Conservation (phyloP, 2,797 vertebrate genomes). For the Cercopithecus neglectus region DNA sequence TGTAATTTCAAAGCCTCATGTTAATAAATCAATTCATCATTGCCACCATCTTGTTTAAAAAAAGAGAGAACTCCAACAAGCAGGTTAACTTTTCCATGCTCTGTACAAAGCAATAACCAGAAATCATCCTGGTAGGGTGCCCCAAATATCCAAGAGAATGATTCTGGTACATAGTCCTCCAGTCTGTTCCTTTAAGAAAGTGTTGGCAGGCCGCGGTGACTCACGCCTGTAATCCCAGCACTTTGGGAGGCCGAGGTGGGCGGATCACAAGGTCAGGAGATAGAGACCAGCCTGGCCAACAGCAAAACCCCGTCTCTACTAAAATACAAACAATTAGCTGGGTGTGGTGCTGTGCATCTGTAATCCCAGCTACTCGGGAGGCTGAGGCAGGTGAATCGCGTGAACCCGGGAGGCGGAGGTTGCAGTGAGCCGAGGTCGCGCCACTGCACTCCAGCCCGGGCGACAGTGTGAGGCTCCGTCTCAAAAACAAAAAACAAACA, state of each 20-base stretch:
- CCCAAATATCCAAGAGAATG: not conserved
- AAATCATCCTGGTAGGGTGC: not conserved
- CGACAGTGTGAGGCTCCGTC: too few relatives aligned
- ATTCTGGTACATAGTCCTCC: not conserved
- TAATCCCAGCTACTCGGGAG: too few relatives aligned
- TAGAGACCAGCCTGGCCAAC: too few relatives aligned
- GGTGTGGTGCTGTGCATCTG: too few relatives aligned
- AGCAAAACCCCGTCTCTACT: too few relatives aligned
- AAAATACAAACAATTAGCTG: too few relatives aligned
- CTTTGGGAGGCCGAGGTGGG: too few relatives aligned
- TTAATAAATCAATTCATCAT: not conserved
- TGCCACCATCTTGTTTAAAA: not conserved
- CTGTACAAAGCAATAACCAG: not conserved
- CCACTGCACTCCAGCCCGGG: too few relatives aligned
- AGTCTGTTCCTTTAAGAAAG: not conserved
- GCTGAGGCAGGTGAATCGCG: too few relatives aligned
- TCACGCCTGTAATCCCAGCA: not conserved
- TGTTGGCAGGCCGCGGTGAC: not conserved
- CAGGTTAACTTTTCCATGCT: not conserved
- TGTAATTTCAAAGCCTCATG: conserved; percentile 2
- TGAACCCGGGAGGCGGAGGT: too few relatives aligned
- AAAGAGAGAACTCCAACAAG: not conserved
- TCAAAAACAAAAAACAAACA: too few relatives aligned
- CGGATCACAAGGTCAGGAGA: not conserved
- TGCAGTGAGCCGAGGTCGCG: too few relatives aligned